Conservation (phyloP, 2,797 vertebrate genomes). For the Gymnodraco acuticeps region DNA sequence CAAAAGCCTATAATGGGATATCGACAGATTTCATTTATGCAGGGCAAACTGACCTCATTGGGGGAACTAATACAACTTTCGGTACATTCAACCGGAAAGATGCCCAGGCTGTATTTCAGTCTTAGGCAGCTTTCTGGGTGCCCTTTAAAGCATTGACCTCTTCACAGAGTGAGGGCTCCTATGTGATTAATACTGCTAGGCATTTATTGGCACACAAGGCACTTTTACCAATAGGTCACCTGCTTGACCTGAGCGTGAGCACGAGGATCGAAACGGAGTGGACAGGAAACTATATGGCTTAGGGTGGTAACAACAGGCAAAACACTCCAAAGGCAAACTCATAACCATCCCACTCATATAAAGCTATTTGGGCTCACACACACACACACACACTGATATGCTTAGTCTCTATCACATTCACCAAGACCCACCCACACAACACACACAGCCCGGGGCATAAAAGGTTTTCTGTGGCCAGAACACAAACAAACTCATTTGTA, state of each 20-base stretch:
- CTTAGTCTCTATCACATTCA: conserved; percentile 75
- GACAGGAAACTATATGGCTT: conserved; percentile 72
- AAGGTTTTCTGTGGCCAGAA: conserved; percentile 79
- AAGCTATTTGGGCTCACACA: conserved; percentile 47
- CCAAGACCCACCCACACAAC: conserved; percentile 81
- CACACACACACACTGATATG: conserved; percentile 34
- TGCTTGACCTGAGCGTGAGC: conserved; percentile 73
- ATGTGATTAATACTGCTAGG: conserved; percentile 83
- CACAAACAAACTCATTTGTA: conserved; percentile 85
- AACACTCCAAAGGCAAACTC: conserved; percentile 66
- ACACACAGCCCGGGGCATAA: conserved; percentile 80
- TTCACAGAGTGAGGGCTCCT: conserved; percentile 73
- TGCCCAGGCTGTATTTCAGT: conserved; percentile 75
- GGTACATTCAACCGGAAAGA: conserved; percentile 80
- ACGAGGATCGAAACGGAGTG: conserved; percentile 72
- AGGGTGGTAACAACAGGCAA: conserved; percentile 64
- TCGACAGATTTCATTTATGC: conserved; percentile 81
- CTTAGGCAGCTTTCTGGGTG: conserved; percentile 71
- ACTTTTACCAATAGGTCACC: conserved; percentile 85
- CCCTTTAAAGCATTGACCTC: conserved; percentile 84
- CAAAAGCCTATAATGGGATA: conserved; percentile 79
- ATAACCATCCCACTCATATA: conserved; percentile 65
- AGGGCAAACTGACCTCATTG: conserved; percentile 76
- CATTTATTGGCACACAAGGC: conserved; percentile 82
- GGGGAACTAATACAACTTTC: conserved; percentile 81